Conservation (phyloP, 1,140 invertebrate genomes). For the Leptonema lineaticorne region DNA sequence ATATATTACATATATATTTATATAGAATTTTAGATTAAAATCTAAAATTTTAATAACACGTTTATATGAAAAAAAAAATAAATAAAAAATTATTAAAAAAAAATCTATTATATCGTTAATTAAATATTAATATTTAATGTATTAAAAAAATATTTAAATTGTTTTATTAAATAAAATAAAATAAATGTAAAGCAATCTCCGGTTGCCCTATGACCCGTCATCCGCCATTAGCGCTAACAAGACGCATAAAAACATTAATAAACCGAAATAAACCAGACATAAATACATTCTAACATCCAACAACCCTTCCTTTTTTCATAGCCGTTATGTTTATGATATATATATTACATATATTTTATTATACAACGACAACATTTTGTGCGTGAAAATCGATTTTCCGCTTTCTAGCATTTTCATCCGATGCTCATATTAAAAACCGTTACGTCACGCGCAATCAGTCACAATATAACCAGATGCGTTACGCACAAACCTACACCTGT, state of each 20-base stretch:
- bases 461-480: background rate
- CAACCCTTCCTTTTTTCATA: background rate
- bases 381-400: conserved; percentile 14
- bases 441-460: background rate
- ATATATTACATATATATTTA: too few relatives aligned
- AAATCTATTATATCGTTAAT: too few relatives aligned
- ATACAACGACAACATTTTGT: background rate
- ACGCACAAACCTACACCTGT: background rate
- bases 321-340: background rate
- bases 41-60: too few relatives aligned
- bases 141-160: too few relatives aligned
- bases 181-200: background rate
- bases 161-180: too few relatives aligned
- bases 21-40: too few relatives aligned
- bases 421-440: background rate
- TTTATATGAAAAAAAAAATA: too few relatives aligned
- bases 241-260: background rate
- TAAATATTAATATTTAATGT: too few relatives aligned
- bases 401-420: background rate
- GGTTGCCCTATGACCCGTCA: conserved; percentile 2
- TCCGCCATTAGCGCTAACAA: conserved; percentile 13
- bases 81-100: too few relatives aligned
- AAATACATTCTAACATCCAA: background rate
- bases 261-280: conserved; percentile 1
- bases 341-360: background rate